Base-by-base conservation (phyloP, 1,140 invertebrate species). In the Galleria mellonella region DNA sequence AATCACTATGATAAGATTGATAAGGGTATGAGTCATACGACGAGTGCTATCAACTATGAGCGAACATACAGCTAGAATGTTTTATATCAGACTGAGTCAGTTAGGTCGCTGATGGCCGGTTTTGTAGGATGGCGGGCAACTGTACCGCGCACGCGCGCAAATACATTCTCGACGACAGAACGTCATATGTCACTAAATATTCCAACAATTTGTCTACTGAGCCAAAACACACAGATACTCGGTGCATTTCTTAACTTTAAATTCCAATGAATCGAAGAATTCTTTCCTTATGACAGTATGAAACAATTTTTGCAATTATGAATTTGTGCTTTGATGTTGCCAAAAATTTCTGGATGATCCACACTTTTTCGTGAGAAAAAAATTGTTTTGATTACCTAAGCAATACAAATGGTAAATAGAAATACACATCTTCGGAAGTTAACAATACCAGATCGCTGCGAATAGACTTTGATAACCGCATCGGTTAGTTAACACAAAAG, bases 1-100 rank as follows among this genome's bases (percentile, higher is more conserved):
- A 74, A 51, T 68, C 67, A 72, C 67, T 61, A 47, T 77, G 71
- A 82, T 78, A 23, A 23, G 63, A 70, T n/a, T n/a, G n/a, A n/a
- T n/a, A 79, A 82, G 63, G 68, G 53, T 57, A 75, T 84, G 81
- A 84, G 44, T 84, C 81, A 83, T 78, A 30, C 33, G 51, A 64
- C 43, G 44, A 51, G 54, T 65, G 53, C 52, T 62, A 63, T 51
- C 41, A 51, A 66, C 53, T 54, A 54, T 68, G 59, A 53, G 69
- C 69, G 75, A 64, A 67, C 69, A 56, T 56, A 58, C 70, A 56
- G 62, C 72, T 79, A 81, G 74, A 77, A 73, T 81, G 81, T 73
- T 75, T 79, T 56, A 75, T 83, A 81, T 84, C 74, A 75, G 62
- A 84, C 81, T 84, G 78, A 84, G 71, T 77, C 64, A 79, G 72